These are phyloP conservation scores for Mormyrus lacerda DNA, from an alignment of 2,113 vertebrate genomes.

Conservation along the genomic window DNA sequence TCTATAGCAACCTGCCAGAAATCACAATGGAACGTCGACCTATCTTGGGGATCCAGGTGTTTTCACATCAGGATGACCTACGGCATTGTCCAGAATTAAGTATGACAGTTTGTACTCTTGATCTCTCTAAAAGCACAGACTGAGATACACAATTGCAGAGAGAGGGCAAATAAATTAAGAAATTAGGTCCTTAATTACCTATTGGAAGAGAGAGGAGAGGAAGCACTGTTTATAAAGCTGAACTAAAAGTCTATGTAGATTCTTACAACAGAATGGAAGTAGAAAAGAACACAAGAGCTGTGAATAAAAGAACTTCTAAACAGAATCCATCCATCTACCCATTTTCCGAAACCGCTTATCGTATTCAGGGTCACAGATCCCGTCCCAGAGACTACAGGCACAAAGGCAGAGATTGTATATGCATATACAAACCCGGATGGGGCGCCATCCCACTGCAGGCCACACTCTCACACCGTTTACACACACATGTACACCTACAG, in stretches of 20 bases:
- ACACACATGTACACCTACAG: too few species aligned
- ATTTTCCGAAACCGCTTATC: too few species aligned
- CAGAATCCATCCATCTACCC: not conserved
- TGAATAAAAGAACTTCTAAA: not conserved
- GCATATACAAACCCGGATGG: too few species aligned
- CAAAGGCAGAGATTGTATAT: too few species aligned
- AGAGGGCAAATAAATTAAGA: not conserved
- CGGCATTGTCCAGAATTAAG: not conserved
- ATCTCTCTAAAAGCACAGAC: not conserved
- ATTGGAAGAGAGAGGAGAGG: not conserved
- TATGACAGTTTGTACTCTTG: not conserved
- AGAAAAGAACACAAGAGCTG: not conserved
- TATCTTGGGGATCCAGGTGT: not conserved
- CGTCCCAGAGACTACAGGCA: too few species aligned
- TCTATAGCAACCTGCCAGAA: not conserved
- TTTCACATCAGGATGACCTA: not conserved
- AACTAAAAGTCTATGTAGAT: not conserved
- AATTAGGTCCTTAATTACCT: not conserved
- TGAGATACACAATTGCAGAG: not conserved
- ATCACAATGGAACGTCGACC: not conserved
- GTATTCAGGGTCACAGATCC: too few species aligned
- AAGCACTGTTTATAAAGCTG: not conserved
- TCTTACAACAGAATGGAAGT: not conserved
- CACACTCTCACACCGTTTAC: too few species aligned
- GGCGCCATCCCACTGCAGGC: too few species aligned